Conservation (phyloP, 53 echinoderm and acorn worm genomes). For the Astropecten irregularis region DNA sequence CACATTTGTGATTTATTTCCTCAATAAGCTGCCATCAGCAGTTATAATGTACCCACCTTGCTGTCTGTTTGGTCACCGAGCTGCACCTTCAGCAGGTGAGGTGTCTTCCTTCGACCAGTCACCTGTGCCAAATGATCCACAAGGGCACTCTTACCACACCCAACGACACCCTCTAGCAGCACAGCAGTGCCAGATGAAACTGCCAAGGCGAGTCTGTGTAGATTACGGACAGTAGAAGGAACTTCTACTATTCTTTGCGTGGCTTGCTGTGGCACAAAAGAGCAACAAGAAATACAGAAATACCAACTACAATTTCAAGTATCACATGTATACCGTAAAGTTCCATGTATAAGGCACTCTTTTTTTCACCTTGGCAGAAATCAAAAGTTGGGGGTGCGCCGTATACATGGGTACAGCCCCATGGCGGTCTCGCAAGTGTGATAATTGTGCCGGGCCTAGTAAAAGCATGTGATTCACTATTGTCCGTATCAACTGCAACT, state of each 20-base stretch:
- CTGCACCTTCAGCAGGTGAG: slow-evolving; percentile 81
- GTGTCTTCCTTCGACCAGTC: slow-evolving; percentile 66
- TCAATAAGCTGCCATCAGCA: too few relatives aligned
- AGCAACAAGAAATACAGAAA: neutral
- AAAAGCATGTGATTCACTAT: too few relatives aligned
- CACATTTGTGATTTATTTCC: too few relatives aligned
- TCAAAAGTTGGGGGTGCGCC: too few relatives aligned
- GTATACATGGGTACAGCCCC: too few relatives aligned
- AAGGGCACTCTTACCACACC: slow-evolving; percentile 88
- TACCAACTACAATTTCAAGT: neutral
- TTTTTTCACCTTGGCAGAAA: too few relatives aligned
- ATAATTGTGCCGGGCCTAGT: too few relatives aligned
- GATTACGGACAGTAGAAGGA: slow-evolving; percentile 72
- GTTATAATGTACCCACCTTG: too few relatives aligned
- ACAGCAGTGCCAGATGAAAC: slow-evolving; percentile 76
- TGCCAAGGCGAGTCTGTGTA: slow-evolving; percentile 79
- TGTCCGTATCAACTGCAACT: too few relatives aligned
- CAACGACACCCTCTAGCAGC: slow-evolving; percentile 91
- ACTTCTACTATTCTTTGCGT: slow-evolving; percentile 71
- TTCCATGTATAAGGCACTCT: neutral
- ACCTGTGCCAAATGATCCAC: slow-evolving; percentile 82
- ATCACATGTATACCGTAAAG: too few relatives aligned
- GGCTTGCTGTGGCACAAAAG: neutral
- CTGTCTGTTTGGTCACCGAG: slow-evolving; percentile 97
- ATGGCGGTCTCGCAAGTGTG: too few relatives aligned